These are phyloP conservation scores for Diplodus sargus DNA, from an alignment of 2,797 vertebrate genomes.

Conservation along the genomic window DNA sequence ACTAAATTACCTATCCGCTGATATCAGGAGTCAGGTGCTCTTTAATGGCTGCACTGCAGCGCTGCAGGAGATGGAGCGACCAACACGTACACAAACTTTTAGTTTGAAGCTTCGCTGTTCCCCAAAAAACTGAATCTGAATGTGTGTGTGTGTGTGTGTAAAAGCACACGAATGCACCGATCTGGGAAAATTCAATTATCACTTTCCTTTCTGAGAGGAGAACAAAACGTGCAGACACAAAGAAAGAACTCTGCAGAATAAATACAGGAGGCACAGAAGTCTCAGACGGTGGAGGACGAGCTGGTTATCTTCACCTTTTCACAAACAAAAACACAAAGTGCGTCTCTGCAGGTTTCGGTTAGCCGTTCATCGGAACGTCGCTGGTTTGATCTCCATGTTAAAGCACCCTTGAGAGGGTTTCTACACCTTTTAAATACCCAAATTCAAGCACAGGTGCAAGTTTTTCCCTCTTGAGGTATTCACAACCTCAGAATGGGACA, in stretches of 20 bases:
- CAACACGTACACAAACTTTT: neutral
- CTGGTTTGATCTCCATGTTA: neutral
- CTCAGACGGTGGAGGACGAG: too few relatives aligned
- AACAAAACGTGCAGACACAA: neutral
- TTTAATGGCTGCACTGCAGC: constrained; percentile 50
- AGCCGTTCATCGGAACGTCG: neutral
- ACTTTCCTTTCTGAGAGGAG: neutral
- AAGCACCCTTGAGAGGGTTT: neutral
- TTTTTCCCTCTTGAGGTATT: too few relatives aligned
- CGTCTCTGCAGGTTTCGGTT: neutral
- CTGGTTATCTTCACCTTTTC: too few relatives aligned
- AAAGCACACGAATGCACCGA: neutral
- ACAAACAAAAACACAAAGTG: too few relatives aligned
- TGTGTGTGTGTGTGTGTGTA: neutral
- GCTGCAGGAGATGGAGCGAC: neutral
- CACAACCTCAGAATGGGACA: too few relatives aligned
- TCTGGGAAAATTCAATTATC: neutral
- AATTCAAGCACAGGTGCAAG: too few relatives aligned
- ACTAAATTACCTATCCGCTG: constrained; percentile 56
- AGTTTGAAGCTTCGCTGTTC: neutral
- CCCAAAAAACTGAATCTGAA: neutral
- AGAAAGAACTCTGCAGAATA: too few relatives aligned
- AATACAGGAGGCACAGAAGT: neutral
- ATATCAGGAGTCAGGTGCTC: constrained; percentile 46
- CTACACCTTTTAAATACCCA: too few relatives aligned